These are phyloP conservation scores for Oncorhynchus kisutch DNA, from an alignment of 2,113 vertebrate species.

Conservation along the genomic window DNA sequence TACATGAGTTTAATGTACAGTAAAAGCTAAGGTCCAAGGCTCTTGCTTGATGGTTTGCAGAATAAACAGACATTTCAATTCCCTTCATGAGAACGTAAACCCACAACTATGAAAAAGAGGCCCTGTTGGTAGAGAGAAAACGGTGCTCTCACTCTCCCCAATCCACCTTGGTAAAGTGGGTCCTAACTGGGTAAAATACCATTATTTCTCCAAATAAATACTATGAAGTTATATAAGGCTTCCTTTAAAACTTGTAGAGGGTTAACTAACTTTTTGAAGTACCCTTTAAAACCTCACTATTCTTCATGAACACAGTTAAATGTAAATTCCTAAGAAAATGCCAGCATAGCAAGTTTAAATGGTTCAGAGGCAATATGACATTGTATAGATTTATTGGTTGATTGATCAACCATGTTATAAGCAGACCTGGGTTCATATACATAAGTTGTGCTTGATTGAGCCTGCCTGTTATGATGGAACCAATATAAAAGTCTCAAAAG, in stretches of 20 bases:
- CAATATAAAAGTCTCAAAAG: no score
- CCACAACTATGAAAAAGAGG: conserved; percentile 42
- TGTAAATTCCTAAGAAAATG: background rate
- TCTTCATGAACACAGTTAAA: background rate
- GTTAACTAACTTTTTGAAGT: background rate
- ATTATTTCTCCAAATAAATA: background rate
- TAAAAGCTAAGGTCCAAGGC: background rate
- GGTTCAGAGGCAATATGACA: no score
- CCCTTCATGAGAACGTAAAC: background rate
- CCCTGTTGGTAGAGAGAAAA: conserved; percentile 58
- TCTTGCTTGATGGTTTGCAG: background rate
- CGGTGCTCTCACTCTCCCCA: conserved; percentile 28
- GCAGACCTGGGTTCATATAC: no score
- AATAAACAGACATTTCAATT: background rate
- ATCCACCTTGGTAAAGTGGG: conserved; percentile 13
- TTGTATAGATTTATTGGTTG: no score
- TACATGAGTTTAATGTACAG: background rate
- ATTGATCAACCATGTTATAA: no score
- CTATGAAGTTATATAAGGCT: no score
- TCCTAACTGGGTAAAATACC: background rate
- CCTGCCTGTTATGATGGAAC: no score
- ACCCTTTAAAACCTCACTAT: background rate
- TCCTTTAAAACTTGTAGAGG: no score
- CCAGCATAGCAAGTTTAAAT: background rate
- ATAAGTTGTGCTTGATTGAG: no score